Conservation (phyloP, 2,113 vertebrate genomes). For the Leucopternis melanops region DNA sequence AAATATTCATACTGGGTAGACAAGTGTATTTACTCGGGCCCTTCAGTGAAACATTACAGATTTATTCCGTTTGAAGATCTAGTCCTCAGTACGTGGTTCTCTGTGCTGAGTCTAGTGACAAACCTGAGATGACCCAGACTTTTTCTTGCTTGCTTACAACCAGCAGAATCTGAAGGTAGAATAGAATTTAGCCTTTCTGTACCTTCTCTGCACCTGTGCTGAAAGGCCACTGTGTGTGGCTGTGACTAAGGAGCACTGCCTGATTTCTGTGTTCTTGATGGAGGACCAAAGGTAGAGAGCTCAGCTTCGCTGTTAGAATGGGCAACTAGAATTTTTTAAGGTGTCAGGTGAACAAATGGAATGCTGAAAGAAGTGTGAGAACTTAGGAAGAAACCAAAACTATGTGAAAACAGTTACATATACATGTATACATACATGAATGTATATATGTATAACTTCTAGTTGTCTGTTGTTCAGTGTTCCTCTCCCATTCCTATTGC, state of each 20-base stretch:
- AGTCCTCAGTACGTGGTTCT: background rate
- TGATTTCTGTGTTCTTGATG: background rate
- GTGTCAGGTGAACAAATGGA: background rate
- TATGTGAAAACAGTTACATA: background rate
- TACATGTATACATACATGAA: no score
- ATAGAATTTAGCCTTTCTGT: background rate
- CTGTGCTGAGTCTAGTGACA: background rate
- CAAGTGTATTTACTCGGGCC: background rate
- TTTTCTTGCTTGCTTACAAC: background rate
- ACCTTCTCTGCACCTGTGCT: background rate
- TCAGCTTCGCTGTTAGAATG: background rate
- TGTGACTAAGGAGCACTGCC: background rate
- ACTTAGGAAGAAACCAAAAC: background rate
- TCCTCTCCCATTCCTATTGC: background rate
- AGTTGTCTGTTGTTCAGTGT: background rate
- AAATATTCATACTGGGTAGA: background rate
- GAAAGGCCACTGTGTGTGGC: background rate
- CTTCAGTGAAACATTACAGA: background rate
- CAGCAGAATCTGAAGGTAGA: background rate
- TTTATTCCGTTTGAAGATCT: background rate
- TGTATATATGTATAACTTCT: background rate
- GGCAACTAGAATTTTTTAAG: background rate
- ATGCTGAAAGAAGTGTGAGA: background rate
- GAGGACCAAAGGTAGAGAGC: background rate
- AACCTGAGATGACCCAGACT: background rate